Conservation (phyloP, 2,113 vertebrate genomes). For the Ahaetulla prasina region DNA sequence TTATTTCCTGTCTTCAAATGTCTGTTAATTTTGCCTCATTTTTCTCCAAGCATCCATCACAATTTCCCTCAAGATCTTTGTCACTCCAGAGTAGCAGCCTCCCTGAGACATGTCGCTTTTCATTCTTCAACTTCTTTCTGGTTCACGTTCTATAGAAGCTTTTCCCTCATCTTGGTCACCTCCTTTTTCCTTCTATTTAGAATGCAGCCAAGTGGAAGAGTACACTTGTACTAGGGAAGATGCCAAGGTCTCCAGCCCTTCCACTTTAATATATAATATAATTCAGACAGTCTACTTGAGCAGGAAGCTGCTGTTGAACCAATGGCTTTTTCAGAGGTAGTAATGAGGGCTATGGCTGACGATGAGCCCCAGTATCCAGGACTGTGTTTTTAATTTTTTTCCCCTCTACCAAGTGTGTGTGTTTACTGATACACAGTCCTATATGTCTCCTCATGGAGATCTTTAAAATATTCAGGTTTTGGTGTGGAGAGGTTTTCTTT, state of each 20-base stretch:
- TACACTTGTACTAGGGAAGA: neutral
- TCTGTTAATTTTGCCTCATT: neutral
- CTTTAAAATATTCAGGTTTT: neutral
- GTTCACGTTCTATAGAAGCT: neutral
- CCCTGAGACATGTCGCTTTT: neutral
- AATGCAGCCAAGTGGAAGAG: neutral
- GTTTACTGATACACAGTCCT: neutral
- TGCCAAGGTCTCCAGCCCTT: neutral
- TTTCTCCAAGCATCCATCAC: neutral
- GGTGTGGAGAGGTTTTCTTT: neutral
- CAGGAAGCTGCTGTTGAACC: neutral
- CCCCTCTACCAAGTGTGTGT: neutral
- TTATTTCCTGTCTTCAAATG: neutral
- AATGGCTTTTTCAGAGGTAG: neutral
- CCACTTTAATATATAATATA: no score
- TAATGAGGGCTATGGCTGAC: neutral
- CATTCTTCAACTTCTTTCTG: neutral
- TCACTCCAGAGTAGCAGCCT: neutral
- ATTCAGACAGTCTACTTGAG: neutral
- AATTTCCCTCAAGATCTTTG: neutral
- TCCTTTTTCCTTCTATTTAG: neutral
- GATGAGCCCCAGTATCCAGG: neutral
- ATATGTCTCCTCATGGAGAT: neutral
- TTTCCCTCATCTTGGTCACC: neutral
- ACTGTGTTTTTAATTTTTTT: neutral